Conservation (phyloP, 2,888 invertebrate species). For the Therioaphis trifolii region DNA sequence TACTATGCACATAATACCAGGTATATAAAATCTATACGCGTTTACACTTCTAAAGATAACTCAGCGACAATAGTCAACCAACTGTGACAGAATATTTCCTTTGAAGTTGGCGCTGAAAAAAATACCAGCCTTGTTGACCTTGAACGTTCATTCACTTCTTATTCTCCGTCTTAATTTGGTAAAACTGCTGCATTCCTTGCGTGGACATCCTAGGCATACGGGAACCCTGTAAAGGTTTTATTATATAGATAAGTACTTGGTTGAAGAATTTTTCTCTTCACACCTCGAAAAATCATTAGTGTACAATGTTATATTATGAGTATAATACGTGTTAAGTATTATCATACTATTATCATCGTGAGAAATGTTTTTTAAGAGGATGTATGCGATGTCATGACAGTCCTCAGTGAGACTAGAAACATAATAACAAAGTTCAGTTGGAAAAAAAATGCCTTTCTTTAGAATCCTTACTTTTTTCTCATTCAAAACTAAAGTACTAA, state of each 20-base stretch:
- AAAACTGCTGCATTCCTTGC: constrained; percentile 48
- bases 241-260: neutral
- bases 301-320: no score
- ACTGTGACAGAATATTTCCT: constrained; percentile 60
- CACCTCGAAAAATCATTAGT: neutral
- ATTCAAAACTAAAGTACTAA: no score
- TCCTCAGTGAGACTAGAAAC: no score
- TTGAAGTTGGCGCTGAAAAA: constrained; percentile 47
- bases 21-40: neutral
- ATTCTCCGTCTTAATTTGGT: constrained; percentile 57
- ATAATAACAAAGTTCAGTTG: no score
- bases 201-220: neutral
- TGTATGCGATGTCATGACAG: no score
- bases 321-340: no score
- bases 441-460: no score
- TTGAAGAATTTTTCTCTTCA: constrained; percentile 20
- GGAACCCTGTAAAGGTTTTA: neutral
- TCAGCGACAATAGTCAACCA: constrained; percentile 51
- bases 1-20: neutral
- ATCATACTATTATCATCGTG: no score
- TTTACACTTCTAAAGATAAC: constrained; percentile 20
- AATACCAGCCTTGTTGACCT: constrained; percentile 45
- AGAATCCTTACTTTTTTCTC: no score
- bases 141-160: constrained; percentile 62
- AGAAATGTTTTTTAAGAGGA: no score